A percentile compares a stretch with the other conserved stretches of the same genome.
Conservation (phyloP, 2,113 vertebrate species). For the Phylloscopus whistleri region DNA sequence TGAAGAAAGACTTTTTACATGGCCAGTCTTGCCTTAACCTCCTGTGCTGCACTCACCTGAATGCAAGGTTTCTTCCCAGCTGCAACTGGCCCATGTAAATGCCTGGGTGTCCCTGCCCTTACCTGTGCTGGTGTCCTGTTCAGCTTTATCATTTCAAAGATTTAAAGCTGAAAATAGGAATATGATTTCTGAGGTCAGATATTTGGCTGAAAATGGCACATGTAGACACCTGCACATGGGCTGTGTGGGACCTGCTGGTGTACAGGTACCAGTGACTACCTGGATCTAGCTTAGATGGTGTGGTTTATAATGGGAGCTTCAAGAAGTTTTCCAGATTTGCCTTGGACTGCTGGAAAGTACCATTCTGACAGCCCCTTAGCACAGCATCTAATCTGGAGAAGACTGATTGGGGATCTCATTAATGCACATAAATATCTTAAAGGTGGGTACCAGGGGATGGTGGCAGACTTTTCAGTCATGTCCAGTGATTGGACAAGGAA, state of each 20-base stretch:
- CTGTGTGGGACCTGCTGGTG: not conserved
- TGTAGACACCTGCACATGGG: fast-evolving
- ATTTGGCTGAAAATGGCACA: not conserved
- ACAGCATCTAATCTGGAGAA: not conserved
- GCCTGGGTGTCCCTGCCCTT: not conserved
- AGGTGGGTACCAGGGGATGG: not conserved
- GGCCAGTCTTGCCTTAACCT: not conserved
- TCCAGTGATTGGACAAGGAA: not conserved
- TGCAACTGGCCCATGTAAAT: not conserved
- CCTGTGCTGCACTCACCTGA: not conserved
- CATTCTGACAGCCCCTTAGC: not conserved
- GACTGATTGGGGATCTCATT: not conserved
- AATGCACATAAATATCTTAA: not conserved
- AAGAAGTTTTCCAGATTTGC: not conserved
- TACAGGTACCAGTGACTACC: not conserved
- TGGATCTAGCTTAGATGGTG: not conserved
- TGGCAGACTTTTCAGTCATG: not conserved
- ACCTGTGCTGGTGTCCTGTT: no score
- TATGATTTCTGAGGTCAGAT: not conserved
- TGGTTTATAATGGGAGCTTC: not conserved
- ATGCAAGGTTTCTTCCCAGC: not conserved
- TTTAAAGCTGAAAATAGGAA: not conserved
- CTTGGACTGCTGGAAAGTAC: not conserved
- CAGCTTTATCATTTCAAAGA: not conserved
- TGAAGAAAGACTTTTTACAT: not conserved